Evolutionary conservation across 2,888 invertebrate genomes (phyloP).

Genomic region (Cynaeus angustus): DNA sequence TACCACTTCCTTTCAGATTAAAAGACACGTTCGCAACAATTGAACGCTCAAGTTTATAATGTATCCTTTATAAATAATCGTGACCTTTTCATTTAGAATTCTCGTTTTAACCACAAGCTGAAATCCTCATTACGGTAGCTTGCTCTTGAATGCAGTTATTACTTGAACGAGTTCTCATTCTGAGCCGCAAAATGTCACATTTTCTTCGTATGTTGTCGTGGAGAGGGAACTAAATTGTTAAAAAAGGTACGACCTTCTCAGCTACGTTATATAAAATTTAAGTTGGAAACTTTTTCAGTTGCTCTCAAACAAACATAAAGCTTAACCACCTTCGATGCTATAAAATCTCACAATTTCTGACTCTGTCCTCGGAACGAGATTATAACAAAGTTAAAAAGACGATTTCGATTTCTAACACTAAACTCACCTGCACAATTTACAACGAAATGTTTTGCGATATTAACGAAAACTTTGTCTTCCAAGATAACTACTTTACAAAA

Average conservation of each 20-base stretch:
- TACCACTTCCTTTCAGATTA: not conserved
- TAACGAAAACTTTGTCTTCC: not conserved
- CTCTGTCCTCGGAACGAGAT: constrained; percentile 8
- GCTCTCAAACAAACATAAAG: constrained; percentile 23
- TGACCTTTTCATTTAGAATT: not conserved
- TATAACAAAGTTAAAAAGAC: constrained; percentile 6
- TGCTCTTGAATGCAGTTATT: constrained; percentile 48
- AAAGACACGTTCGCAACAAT: too few relatives aligned
- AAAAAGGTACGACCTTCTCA: constrained; percentile 39
- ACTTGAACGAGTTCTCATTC: constrained; percentile 45
- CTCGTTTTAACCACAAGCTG: constrained; percentile 18
- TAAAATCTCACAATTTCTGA: constrained; percentile 27
- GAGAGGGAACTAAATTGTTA: constrained; percentile 37
- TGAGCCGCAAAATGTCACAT: constrained; percentile 42
- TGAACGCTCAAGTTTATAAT: too few relatives aligned
- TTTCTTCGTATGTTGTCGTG: constrained; percentile 35
- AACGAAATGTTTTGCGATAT: too few relatives aligned
- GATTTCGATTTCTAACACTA: not conserved
- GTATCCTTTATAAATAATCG: not conserved
- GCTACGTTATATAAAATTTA: constrained; percentile 40
- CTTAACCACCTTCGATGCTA: constrained; percentile 26
- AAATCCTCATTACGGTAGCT: constrained; percentile 45
- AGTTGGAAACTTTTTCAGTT: constrained; percentile 34
- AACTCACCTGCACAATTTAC: too few relatives aligned
- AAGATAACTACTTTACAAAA: constrained; percentile 3